Percentiles rank a stretch among this genome's conserved stretches.
Conservation (phyloP, 2,888 invertebrate genomes). For the Aleiodes leptofemur region DNA sequence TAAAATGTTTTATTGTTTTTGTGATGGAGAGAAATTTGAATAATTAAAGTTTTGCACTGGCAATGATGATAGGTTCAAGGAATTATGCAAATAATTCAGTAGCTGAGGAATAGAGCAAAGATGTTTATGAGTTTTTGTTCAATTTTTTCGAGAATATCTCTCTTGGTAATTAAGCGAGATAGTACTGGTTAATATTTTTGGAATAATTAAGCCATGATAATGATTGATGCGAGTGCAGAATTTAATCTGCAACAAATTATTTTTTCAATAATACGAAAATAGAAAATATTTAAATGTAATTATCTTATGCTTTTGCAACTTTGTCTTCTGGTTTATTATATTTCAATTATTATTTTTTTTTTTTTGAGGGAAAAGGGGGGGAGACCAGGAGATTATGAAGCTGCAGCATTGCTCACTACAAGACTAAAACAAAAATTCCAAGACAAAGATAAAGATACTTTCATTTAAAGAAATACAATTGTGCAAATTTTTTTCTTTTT, state of each 20-base stretch:
- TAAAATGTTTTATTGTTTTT: background rate
- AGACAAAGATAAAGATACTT: conserved; percentile 49
- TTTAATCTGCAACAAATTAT: conserved; percentile 63
- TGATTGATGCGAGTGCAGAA: conserved; percentile 55
- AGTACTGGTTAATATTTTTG: conserved; percentile 12
- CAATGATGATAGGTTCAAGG: conserved; percentile 48
- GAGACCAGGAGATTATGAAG: conserved; percentile 55
- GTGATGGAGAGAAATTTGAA: conserved; percentile 26
- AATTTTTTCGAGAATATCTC: no score
- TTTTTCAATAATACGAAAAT: conserved; percentile 62
- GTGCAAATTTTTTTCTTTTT: background rate
- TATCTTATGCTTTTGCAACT: conserved; percentile 58
- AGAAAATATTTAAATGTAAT: conserved; percentile 58
- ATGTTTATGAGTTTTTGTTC: no score
- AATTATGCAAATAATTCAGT: no score
- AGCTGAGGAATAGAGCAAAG: no score
- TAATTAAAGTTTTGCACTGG: conserved; percentile 46
- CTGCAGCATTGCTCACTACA: conserved; percentile 64
- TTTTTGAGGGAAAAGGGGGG: background rate
- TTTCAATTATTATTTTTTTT: conserved; percentile 22
- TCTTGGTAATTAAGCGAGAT: no score
- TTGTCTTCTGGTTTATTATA: conserved; percentile 46
- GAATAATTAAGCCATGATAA: conserved; percentile 7
- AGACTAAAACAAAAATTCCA: conserved; percentile 50
- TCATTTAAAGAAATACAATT: conserved; percentile 52